Base-by-base conservation (phyloP, 2,797 vertebrate genomes). In the Borostomias antarcticus region DNA sequence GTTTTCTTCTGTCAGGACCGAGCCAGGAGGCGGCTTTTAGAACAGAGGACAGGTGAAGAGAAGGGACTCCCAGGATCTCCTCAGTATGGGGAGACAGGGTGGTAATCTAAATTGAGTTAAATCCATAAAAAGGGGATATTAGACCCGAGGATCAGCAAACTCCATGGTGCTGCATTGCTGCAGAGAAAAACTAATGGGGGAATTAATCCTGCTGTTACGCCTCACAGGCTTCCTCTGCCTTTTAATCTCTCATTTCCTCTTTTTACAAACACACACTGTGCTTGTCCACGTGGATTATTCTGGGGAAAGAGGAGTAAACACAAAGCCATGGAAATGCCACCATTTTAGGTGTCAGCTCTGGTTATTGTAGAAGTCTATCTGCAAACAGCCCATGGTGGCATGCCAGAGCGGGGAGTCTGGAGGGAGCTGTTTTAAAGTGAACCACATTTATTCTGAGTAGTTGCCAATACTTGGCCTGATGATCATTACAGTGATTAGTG, bases 111-210 rank as follows among this genome's bases (percentile, higher is more conserved):
- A 82, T 64, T 68, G 75, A 84, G 74, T 78, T 64, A 77, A 85
- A 84, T 75, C 73, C 70, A 75, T 78, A 75, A 64, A 87, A 82
- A 84, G 72, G 77, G 65, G 75, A 68, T 63, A 66, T 87, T 80
- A 73, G 73, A 79, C 69, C 76, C 25, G 30, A 47, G 58, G 26
- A 61, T 61, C 40, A 30, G 40, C 26, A 25, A n/a, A 30, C 40
- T 76, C 73, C 67, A 48, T 74, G 64, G 62, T 60, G 73, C 69
- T 58, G 74, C 68, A 52, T 77, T 77, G 67, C 75, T 47, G 63
- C 65, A 30, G 79, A 78, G 59, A 80, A 75, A 74, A 80, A 78
- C 81, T 85, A 85, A 84, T 78, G 76, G 78, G 72, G 75, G 67
- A 82, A 86, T 87, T 82, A 85, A 84, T 85, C 75, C 80, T 17